Base-by-base conservation (phyloP, 2,888 invertebrate genomes). In the Amiota communis region DNA sequence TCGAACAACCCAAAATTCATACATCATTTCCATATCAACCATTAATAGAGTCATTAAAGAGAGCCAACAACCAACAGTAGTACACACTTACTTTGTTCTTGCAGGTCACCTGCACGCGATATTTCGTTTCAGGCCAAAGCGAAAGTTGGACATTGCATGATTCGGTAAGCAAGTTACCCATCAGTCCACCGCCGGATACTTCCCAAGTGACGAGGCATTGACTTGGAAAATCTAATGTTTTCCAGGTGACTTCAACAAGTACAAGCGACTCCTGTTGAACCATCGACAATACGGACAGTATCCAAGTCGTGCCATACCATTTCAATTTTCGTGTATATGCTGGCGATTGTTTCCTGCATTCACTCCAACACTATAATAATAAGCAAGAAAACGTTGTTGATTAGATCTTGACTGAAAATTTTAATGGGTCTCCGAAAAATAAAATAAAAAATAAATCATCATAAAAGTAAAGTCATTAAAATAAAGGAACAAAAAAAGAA, bases 151-250 rank as follows among this genome's bases (percentile, higher is more conserved):
- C 90, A 80, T 87, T 88, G 72, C 86, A 88, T 6, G 90, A 87
- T 67, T 90, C 89, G 51, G 89, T 90, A 17, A 90, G 82, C 23
- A 90, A 85, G 75, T 90, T 90, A 46, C 89, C 89, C 88, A 90
- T 90, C 48, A 90, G 84, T 1, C 89, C 89, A 53, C 89, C 89
- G 73, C 89, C 89, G 15, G 89, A 88, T 48, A 90, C 89, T 79
- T 90, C 89, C 89, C 89, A 90, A 71, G 90, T 90, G 75, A 90
- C 89, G 76, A 90, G 81, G 78, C 89, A 90, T 77, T 90, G 89
- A 75, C 81, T 86, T 46, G 87, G 87, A 72, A 80, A 79, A 72
- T 80, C 85, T 8, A 85, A 74, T 70, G 89, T 87, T 17, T 86
- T 85, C 90, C 90, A 90, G 49, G 89, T 87, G 67, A 90, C 88